A percentile compares a stretch with the other conserved stretches of the same genome.
These are phyloP conservation scores for Circaetus gallicus DNA, from an alignment of 2,113 vertebrate genomes.

Conservation along the genomic window DNA sequence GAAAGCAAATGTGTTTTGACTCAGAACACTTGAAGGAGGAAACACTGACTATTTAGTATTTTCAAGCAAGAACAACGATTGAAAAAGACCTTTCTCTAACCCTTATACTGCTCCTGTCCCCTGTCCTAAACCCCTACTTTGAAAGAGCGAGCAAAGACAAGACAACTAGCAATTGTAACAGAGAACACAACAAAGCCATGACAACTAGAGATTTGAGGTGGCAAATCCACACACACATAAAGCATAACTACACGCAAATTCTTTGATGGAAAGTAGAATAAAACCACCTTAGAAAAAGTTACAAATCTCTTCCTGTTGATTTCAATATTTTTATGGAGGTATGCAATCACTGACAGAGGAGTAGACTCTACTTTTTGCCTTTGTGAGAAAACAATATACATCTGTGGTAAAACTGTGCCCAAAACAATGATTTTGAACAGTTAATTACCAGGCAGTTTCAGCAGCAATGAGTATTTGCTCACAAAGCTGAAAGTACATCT, in stretches of 20 bases:
- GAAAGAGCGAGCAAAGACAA: not conserved
- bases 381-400: not conserved
- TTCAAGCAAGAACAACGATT: not conserved
- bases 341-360: not conserved
- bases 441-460: not conserved
- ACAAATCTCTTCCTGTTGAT: not conserved
- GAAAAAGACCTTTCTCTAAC: not conserved
- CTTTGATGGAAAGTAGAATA: not conserved
- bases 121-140: not conserved
- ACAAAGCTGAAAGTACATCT: not conserved
- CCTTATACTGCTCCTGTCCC: not conserved
- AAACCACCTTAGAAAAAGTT: not conserved
- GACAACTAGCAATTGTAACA: not conserved
- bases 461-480: not conserved
- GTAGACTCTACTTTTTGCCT: not conserved
- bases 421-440: not conserved
- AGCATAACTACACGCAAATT: not conserved
- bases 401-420: not conserved
- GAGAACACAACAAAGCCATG: not conserved
- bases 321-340: not conserved
- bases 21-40: not conserved
- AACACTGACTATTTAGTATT: not conserved
- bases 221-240: not conserved
- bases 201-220: not conserved
- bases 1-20: not conserved